These are phyloP conservation scores for Maconellicoccus hirsutus DNA, from an alignment of 1,140 invertebrate species.

Conservation along the genomic window DNA sequence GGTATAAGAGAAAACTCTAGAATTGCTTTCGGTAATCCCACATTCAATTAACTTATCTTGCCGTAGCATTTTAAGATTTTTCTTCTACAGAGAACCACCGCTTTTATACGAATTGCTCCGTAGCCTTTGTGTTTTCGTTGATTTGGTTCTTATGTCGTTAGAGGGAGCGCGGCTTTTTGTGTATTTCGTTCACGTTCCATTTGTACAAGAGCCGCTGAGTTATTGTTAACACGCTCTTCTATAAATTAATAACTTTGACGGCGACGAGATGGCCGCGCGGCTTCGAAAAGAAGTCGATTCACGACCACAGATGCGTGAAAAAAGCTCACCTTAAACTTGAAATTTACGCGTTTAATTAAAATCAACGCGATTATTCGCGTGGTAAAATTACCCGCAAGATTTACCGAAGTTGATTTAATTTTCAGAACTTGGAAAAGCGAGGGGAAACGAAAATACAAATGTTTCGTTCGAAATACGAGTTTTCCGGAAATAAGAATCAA, in stretches of 20 bases:
- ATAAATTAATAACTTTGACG: background rate
- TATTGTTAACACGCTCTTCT: constrained; percentile 8
- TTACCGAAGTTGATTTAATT: too few species aligned
- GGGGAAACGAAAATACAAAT: too few species aligned
- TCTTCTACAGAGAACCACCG: background rate
- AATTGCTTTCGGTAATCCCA: constrained; percentile 8
- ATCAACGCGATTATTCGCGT: too few species aligned
- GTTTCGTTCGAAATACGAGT: too few species aligned
- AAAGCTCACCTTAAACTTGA: too few species aligned
- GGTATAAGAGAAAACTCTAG: background rate
- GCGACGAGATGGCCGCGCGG: background rate
- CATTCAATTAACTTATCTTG: constrained; percentile 9
- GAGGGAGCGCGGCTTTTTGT: background rate
- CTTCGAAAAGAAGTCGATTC: too few species aligned
- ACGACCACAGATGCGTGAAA: too few species aligned
- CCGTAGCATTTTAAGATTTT: background rate
- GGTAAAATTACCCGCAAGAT: too few species aligned
- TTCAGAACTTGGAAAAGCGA: too few species aligned
- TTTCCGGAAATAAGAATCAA: too few species aligned
- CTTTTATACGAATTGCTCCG: background rate
- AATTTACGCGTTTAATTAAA: too few species aligned
- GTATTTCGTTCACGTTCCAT: constrained; percentile 3
- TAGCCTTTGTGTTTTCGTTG: background rate
- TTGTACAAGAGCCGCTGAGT: constrained; percentile 7
- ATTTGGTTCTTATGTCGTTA: background rate